Conservation (phyloP, 2,113 vertebrate species). For the Ahaetulla prasina region DNA sequence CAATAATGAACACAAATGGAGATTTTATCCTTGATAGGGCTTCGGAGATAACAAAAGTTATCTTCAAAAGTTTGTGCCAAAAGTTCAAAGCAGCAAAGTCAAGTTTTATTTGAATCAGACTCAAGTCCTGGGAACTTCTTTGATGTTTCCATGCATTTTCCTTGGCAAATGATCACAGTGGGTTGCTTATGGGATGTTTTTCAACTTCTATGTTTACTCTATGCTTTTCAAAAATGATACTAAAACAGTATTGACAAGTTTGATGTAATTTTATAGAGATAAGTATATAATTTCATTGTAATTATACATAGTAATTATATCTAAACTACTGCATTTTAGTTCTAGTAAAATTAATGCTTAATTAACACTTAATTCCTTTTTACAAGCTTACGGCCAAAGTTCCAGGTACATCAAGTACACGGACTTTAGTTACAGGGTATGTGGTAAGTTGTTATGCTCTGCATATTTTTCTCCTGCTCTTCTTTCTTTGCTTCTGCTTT, state of each 20-base stretch:
- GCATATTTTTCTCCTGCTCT: background rate
- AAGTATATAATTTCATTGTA: background rate
- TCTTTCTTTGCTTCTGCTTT: background rate
- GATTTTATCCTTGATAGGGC: background rate
- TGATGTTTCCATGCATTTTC: background rate
- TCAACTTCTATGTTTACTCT: background rate
- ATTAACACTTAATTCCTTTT: conserved; percentile 2
- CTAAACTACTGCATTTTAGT: background rate
- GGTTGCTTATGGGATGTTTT: background rate
- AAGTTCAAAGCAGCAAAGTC: background rate
- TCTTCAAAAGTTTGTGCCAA: background rate
- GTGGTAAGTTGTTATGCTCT: conserved; percentile 74
- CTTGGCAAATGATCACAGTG: background rate
- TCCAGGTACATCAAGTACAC: conserved; percentile 81
- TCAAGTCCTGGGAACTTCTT: background rate
- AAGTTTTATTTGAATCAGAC: background rate
- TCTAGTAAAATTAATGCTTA: background rate
- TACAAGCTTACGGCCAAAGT: conserved; percentile 87
- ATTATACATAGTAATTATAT: background rate
- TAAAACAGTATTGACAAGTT: background rate
- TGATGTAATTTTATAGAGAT: background rate
- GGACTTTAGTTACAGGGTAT: conserved; percentile 82
- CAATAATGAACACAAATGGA: background rate
- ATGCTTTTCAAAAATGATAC: background rate
- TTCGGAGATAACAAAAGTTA: background rate